Base-by-base conservation (phyloP, 1,140 invertebrate species). In the Temnothorax longispinosus region DNA sequence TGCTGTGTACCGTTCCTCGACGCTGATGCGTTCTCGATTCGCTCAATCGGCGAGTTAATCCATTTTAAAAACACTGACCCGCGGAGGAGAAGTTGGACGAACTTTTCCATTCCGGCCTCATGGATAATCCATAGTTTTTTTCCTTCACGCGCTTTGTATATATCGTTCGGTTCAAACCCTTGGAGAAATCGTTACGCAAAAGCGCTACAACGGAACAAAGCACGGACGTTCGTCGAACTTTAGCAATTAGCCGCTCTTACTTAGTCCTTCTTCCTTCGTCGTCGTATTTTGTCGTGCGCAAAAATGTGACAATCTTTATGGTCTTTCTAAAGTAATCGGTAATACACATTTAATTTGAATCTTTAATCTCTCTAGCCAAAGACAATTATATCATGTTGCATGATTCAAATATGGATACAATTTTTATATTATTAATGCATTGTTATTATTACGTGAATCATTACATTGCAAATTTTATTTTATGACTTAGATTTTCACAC, bases 201-300 rank as follows among this genome's bases (percentile, higher is more conserved):
- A 80, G 47, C 35, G 11, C 15, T 62, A 21, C 15, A 77, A 77
- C n/a, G 47, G 54, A 47, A 41, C 54, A 52, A 64, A 62, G 50
- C 41, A 50, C 32, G 27, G 41, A 47, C 58, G 76, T 35, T 56
- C 64, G 27, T 41, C 38, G 44, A 89, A 89, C 88, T 88, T 89
- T 88, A 58, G 76, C 84, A 89, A 89, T 89, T 89, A 89, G 85
- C 56, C 47, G 50, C 69, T 32, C 88, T 88, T 76, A 76, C 35
- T 60, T 62, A 32, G 21, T 56, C 18, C 62, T 69, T 77, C 50
- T 56, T 76, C 38, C 27, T 62, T 41, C 27, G 18, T n/a, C 1
- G n/a, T 50, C 10, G 47, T 56, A 54, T 38, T 54, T 21, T 10
- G 32, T 77, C 54, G 21, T 6, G 60, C 27, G 15, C 65, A 44